Evolutionary conservation across 2,113 vertebrate species (phyloP).

Genomic region (Pedetes capensis): DNA sequence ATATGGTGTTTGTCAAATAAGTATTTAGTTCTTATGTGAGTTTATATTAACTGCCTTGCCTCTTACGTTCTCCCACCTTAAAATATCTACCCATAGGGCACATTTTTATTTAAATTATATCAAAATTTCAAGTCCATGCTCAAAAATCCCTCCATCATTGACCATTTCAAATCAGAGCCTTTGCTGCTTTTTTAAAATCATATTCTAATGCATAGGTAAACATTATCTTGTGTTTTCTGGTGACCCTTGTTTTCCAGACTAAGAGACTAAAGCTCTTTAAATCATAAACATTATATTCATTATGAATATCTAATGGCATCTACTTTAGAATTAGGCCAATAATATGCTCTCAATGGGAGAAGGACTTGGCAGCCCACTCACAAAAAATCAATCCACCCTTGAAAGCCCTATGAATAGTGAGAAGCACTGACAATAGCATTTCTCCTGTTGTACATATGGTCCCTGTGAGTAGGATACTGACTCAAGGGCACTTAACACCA

Average conservation of each 20-base stretch:
- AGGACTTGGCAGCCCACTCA: no score
- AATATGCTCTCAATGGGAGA: neutral
- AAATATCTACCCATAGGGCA: neutral
- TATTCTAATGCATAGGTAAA: neutral
- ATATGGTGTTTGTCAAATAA: neutral
- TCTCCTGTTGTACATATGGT: no score
- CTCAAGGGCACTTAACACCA: no score
- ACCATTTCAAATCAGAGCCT: neutral
- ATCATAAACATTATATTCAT: neutral
- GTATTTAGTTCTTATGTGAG: neutral
- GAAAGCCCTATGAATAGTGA: no score
- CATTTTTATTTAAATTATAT: neutral
- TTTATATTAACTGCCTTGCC: neutral
- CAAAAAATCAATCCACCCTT: no score
- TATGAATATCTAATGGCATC: neutral
- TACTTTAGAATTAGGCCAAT: neutral
- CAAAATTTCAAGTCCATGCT: neutral
- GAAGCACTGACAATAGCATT: no score
- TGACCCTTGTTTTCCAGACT: neutral
- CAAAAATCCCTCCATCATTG: neutral
- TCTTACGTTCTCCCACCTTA: neutral
- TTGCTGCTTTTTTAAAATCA: neutral
- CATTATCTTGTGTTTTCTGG: neutral
- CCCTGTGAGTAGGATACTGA: no score
- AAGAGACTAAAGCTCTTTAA: neutral